Conservation (phyloP, 2,113 vertebrate species). For the Leucoraja erinaceus region DNA sequence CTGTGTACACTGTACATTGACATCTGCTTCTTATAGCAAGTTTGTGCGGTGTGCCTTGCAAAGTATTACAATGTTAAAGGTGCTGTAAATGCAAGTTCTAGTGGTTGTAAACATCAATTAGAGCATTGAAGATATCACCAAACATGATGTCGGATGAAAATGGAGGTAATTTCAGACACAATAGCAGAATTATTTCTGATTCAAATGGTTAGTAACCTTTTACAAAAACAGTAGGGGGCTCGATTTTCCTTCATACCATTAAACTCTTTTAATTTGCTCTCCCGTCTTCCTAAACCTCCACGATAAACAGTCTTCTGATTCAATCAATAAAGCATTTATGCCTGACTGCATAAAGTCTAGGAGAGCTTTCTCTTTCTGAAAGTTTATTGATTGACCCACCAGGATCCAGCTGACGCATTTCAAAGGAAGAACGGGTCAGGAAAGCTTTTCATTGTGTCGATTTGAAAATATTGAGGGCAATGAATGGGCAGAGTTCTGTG, state of each 20-base stretch:
- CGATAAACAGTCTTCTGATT: constrained; percentile 2
- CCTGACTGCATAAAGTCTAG: background rate
- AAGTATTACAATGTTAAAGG: background rate
- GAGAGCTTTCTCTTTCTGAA: constrained; percentile 19
- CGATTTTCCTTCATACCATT: background rate
- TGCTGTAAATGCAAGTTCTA: background rate
- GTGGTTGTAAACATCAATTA: background rate
- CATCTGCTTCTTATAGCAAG: background rate
- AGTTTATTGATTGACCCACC: background rate
- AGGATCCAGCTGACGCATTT: background rate
- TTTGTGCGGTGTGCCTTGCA: background rate
- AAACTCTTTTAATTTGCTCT: background rate
- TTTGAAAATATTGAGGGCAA: background rate
- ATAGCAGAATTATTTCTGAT: background rate
- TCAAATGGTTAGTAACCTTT: background rate
- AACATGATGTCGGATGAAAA: background rate
- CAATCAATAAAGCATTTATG: constrained; percentile 13
- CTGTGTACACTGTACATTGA: no score
- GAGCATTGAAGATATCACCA: no score
- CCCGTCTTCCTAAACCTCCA: background rate
- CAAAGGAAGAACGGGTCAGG: background rate
- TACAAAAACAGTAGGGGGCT: background rate
- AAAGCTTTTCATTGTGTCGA: background rate
- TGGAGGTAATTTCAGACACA: background rate
- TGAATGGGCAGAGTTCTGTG: background rate